A percentile compares a stretch with the other conserved stretches of the same genome.
phyloP scores from a whole-genome alignment of 2,113 vertebrate genomes.

The Pogonocichla stellata region DNA sequence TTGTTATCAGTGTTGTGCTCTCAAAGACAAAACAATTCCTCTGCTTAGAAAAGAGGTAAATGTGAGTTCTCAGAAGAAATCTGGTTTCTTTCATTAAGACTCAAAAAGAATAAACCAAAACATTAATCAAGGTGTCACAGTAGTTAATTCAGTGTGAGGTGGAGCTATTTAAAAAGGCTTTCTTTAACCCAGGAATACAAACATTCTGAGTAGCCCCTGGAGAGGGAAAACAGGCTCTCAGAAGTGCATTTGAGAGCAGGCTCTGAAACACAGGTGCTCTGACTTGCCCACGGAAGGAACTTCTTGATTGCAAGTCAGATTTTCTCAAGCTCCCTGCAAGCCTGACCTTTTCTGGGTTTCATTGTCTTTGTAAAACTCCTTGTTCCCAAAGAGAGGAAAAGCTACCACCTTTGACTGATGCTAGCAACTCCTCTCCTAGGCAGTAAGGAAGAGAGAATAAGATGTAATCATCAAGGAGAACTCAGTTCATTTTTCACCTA shows the following conservation, averaged over 20 bases:
- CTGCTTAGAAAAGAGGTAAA: background rate
- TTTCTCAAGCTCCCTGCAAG: background rate
- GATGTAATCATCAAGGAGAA: background rate
- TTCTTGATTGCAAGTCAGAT: background rate
- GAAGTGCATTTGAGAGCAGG: background rate
- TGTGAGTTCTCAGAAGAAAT: background rate
- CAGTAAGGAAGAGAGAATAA: background rate
- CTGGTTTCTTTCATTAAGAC: background rate
- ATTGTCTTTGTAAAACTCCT: background rate
- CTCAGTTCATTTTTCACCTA: background rate
- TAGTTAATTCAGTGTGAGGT: background rate
- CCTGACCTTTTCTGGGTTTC: conserved; percentile 11
- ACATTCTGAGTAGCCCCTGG: background rate
- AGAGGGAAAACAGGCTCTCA: background rate
- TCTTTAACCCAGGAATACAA: background rate
- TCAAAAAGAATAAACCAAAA: background rate
- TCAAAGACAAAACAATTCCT: background rate
- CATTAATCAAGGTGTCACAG: background rate
- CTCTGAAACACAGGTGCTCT: background rate
- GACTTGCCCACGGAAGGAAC: background rate
- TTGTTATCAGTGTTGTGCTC: background rate
- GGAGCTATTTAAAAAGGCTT: background rate
- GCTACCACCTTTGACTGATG: background rate
- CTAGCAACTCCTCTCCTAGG: background rate
- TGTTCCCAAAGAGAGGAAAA: background rate